A percentile compares a stretch with the other conserved stretches of the same genome.
These are phyloP conservation scores for Euthynnus affinis DNA, from an alignment of 2,797 vertebrate species.

Conservation along the genomic window DNA sequence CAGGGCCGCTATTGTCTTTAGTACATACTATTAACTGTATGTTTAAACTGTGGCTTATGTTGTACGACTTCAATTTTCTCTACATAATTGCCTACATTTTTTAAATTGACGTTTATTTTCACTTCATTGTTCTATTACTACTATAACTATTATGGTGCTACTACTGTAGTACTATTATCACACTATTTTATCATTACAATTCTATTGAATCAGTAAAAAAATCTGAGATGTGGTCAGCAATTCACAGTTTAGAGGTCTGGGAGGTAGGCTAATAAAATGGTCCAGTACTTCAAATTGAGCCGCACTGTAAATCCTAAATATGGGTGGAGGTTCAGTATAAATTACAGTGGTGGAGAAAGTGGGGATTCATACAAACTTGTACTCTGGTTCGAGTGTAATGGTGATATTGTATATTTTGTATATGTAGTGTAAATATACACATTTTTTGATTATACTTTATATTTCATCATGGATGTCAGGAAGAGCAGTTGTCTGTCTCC, in stretches of 20 bases:
- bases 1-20: neutral
- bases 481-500: neutral
- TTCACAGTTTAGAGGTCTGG: neutral
- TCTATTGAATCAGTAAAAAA: too few species aligned
- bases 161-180: neutral
- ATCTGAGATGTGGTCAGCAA: neutral
- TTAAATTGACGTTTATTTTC: neutral
- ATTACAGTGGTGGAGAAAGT: neutral
- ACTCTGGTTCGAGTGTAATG: neutral
- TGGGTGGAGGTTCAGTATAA: neutral
- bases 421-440: too few species aligned
- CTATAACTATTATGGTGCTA: neutral
- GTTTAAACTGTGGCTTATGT: neutral
- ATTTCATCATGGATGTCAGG: too few species aligned
- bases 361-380: neutral
- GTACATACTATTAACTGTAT: neutral
- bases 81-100: neutral
- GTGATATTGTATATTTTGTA: too few species aligned
- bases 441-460: too few species aligned
- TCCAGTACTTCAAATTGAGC: neutral
- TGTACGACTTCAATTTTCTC: neutral
- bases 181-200: neutral
- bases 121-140: slow-evolving; percentile 9
- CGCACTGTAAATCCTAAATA: neutral
- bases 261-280: neutral